Evolutionary conservation across 64 coral and sea anemone species (phyloP).

Genomic region (Exaiptasia diaphana): DNA sequence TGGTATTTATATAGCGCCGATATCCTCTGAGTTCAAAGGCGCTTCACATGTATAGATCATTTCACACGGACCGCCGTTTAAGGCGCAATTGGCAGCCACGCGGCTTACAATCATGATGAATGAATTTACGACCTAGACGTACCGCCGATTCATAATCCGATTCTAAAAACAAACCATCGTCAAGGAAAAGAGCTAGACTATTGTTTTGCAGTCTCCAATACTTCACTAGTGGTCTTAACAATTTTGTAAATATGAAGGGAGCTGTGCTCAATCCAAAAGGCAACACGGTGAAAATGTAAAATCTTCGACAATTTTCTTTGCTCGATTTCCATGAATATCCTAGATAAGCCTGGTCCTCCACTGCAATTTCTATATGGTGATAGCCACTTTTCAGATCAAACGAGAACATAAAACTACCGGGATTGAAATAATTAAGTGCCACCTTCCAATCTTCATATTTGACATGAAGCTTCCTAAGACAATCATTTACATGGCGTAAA

Average conservation of each 20-base stretch:
- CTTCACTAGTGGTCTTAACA: slow-evolving; percentile 39
- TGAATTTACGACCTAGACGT: too few species aligned
- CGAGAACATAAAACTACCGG: slow-evolving; percentile 7
- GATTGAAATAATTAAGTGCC: background rate
- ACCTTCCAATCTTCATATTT: slow-evolving; percentile 44
- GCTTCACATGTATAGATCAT: too few species aligned
- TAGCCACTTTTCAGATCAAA: slow-evolving; percentile 61
- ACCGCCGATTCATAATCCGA: background rate
- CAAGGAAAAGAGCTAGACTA: slow-evolving; percentile 28
- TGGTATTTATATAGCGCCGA: too few species aligned
- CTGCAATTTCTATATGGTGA: slow-evolving; percentile 45
- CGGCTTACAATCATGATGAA: too few species aligned
- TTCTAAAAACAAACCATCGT: slow-evolving; percentile 41
- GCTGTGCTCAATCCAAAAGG: slow-evolving; percentile 37
- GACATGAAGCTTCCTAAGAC: background rate
- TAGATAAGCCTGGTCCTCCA: background rate
- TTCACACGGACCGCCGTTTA: too few species aligned
- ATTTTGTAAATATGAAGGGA: slow-evolving; percentile 61
- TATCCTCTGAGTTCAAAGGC: too few species aligned
- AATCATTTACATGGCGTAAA: slow-evolving; percentile 51
- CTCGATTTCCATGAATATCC: slow-evolving; percentile 22
- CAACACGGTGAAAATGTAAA: slow-evolving; percentile 53
- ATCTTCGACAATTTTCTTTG: background rate
- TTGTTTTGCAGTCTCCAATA: slow-evolving; percentile 46
- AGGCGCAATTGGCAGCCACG: too few species aligned